These are phyloP conservation scores for Heteropelma amictum DNA, from an alignment of 2,888 invertebrate genomes.

Conservation along the genomic window DNA sequence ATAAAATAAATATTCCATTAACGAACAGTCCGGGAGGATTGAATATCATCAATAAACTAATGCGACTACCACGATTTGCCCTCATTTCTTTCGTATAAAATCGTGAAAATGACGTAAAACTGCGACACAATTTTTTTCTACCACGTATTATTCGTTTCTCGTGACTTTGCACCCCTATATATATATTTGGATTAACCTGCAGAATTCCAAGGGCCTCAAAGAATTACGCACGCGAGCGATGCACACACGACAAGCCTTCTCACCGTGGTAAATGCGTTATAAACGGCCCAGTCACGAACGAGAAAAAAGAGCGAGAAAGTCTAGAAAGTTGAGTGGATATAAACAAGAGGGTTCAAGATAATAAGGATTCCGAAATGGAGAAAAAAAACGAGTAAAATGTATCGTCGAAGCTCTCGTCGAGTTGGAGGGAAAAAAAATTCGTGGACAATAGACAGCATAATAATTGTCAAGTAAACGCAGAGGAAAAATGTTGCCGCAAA, in stretches of 20 bases:
- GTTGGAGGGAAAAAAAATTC: neutral
- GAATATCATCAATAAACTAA: constrained; percentile 8
- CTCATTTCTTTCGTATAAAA: neutral
- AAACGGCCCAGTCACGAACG: constrained; percentile 43
- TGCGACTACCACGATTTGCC: constrained; percentile 15
- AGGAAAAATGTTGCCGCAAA: constrained; percentile 38
- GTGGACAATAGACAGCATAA: neutral
- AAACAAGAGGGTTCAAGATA: constrained; percentile 19
- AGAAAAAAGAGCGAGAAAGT: neutral
- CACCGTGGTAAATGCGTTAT: constrained; percentile 28
- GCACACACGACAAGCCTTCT: constrained; percentile 31
- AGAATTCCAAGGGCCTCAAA: constrained; percentile 43
- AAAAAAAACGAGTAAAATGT: constrained; percentile 26
- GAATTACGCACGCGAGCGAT: constrained; percentile 47
- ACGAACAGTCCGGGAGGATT: too few species aligned
- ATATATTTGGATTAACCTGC: neutral
- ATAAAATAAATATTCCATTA: too few species aligned
- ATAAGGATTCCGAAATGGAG: constrained; percentile 10
- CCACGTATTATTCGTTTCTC: neutral
- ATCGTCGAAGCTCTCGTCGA: constrained; percentile 32
- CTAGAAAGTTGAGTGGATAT: constrained; percentile 8
- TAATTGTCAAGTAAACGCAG: constrained; percentile 22
- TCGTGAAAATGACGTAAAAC: neutral
- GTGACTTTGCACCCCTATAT: neutral
- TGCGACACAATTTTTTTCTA: neutral